Base-by-base conservation (phyloP, 2,797 vertebrate genomes). In the Diplodus puntazzo region DNA sequence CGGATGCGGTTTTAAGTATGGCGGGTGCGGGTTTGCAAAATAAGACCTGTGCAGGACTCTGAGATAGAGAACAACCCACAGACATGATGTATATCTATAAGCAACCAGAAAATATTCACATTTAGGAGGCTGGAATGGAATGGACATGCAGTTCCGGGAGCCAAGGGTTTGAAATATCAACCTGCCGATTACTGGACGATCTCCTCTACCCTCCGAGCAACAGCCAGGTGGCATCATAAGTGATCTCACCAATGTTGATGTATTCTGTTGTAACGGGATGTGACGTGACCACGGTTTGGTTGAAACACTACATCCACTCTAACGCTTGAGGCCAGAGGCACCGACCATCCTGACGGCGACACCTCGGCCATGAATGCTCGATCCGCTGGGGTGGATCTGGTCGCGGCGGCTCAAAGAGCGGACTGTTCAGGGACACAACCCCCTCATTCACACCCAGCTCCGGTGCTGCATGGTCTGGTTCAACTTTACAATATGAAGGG, bases 341-440 rank as follows among this genome's bases (percentile, higher is more conserved):
- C 49, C 78, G 74, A 79, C 64, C 77, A 45, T 77, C 55, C 82
- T 46, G 52, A 67, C 53, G 82, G 81, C 52, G 21, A 92, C 90
- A 88, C 90, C 88, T 91, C 69, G 16, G 6, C 68, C 83, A 48
- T 83, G 71, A 92, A 79, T 69, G 67, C 78, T 62, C 1, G 49
- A 75, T 86, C 75, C 45, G 48, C 78, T 25, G 48, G 72, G 84
- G 82, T 69, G 59, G 83, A 86, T 82, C 83, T 79, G 79, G 53
- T 78, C 48, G 52, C 67, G n/a, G 84, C 59, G 59, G 78, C 81
- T 94, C 85, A 93, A 94, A 91, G 90, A 81, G 62, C 11, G 34
- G 67, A 83, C 85, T 95, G 91, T 95, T 94, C 66, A 42, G 45
- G 69, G 70, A 86, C 84, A 93, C 82, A 92, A 81, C 74, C 79